phyloP scores from a whole-genome alignment of 2,888 invertebrate genomes.

The Eupeodes latifasciatus region DNA sequence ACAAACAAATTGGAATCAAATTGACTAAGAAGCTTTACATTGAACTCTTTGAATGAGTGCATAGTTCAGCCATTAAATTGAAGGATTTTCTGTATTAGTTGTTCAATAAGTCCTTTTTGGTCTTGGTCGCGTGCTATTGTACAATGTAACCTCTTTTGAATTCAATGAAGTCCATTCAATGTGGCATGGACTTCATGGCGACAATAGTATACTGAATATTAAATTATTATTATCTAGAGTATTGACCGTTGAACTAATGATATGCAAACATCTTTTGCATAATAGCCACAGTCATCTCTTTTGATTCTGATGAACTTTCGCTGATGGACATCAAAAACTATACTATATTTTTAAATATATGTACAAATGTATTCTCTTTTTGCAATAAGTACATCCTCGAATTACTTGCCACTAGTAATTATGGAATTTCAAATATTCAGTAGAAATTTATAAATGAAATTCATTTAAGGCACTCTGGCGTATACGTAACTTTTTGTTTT shows the following conservation, averaged over 20 bases:
- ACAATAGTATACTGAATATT: neutral
- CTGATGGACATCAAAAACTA: neutral
- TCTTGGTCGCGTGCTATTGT: neutral
- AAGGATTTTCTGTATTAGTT: neutral
- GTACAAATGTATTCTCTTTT: no score
- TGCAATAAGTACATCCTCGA: no score
- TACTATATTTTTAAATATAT: no score
- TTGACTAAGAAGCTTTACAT: slow-evolving; percentile 7
- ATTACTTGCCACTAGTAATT: no score
- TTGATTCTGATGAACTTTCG: slow-evolving; percentile 6
- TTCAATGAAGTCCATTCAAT: no score
- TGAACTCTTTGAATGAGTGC: slow-evolving; percentile 5
- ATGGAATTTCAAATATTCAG: slow-evolving; percentile 5
- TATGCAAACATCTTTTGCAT: slow-evolving; percentile 17
- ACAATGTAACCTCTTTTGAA: neutral
- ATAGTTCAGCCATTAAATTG: neutral
- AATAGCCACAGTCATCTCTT: neutral
- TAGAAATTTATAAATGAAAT: slow-evolving; percentile 3
- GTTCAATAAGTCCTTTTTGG: no score
- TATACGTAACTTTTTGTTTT: slow-evolving; percentile 8
- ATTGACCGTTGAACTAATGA: slow-evolving; percentile 39
- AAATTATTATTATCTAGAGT: slow-evolving; percentile 1
- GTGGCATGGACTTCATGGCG: slow-evolving; percentile 8
- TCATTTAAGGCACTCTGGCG: slow-evolving; percentile 16
- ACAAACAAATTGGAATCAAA: slow-evolving; percentile 6